Base-by-base conservation (phyloP, 2,888 invertebrate species). In the Trissolcus brochymenae region DNA sequence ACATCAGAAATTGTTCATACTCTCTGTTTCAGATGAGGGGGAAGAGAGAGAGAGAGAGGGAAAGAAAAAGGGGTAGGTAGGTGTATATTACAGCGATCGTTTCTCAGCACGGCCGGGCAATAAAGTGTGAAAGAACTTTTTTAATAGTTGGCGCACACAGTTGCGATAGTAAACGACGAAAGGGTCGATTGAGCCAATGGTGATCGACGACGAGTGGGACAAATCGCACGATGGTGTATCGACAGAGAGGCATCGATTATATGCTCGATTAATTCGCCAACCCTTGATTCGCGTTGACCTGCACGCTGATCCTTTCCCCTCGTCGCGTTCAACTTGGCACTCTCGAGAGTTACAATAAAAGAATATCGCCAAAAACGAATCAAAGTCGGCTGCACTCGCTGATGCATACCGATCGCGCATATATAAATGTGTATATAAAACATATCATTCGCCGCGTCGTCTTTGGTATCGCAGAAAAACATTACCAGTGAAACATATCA, bases 201-300 rank as follows among this genome's bases (percentile, higher is more conserved):
- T 85, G 83, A 81, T 79, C 80, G 81, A 79, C 80, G 81, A 79
- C 82, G 84, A 84, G 83, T 82, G 84, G 82, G 84, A 82, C 82
- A 66, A 61, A 66, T 82, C 78, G 77, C 74, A 80, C 82, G 78
- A 80, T 80, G 46, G 80, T 80, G 79, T 81, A 87, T 85, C 85
- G 84, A 84, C 83, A 83, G 81, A 81, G 81, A 80, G 84, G 85
- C 87, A 88, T 88, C 88, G 87, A 88, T 88, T 88, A 88, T 88
- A 86, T 86, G 87, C 88, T 88, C 88, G 88, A 88, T 88, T 88
- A 87, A 88, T 88, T 88, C 85, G 86, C 85, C 84, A 82, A 83
- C 84, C 84, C 81, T 84, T 82, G 83, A 81, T 65, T 78, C 67
- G 67, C 70, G 70, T 64, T 74, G 68, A 79, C 76, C 76, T 57